A percentile compares a stretch with the other conserved stretches of the same genome.
These are phyloP conservation scores for Acanthosepion esculentum DNA, from an alignment of 2,888 invertebrate species.

Conservation along the genomic window DNA sequence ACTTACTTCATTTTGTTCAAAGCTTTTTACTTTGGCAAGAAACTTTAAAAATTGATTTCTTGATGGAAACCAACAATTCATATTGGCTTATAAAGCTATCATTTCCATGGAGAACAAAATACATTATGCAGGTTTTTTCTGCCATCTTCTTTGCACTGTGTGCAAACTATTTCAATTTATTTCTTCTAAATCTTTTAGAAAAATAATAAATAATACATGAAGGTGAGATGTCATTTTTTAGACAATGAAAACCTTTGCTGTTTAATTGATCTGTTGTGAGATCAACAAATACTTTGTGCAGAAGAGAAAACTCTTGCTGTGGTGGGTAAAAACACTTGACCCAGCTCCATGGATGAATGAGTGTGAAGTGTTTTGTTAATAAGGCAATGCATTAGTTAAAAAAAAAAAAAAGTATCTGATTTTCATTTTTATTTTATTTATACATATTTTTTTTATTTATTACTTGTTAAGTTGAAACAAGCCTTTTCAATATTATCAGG, in stretches of 20 bases:
- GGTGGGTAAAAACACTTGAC: neutral
- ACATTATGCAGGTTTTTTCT: neutral
- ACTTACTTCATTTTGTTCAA: neutral
- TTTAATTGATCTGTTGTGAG: neutral
- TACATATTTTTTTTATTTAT: neutral
- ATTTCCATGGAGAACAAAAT: neutral
- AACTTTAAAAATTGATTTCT: neutral
- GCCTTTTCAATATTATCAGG: neutral
- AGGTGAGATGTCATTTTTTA: neutral
- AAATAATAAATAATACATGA: neutral
- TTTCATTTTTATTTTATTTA: neutral
- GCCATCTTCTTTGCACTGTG: neutral
- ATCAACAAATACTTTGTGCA: neutral
- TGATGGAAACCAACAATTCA: neutral
- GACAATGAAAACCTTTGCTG: neutral
- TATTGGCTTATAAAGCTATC: neutral
- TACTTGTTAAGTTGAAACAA: neutral
- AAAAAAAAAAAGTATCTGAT: too few species aligned
- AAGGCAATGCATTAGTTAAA: neutral
- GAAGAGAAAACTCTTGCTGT: neutral
- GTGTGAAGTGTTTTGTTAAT: neutral
- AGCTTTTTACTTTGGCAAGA: neutral
- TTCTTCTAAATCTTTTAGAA: neutral
- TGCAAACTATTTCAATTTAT: neutral
- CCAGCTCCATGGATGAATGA: neutral